phyloP scores from a whole-genome alignment of 2,888 invertebrate genomes.

The Pimpla rufipes region DNA sequence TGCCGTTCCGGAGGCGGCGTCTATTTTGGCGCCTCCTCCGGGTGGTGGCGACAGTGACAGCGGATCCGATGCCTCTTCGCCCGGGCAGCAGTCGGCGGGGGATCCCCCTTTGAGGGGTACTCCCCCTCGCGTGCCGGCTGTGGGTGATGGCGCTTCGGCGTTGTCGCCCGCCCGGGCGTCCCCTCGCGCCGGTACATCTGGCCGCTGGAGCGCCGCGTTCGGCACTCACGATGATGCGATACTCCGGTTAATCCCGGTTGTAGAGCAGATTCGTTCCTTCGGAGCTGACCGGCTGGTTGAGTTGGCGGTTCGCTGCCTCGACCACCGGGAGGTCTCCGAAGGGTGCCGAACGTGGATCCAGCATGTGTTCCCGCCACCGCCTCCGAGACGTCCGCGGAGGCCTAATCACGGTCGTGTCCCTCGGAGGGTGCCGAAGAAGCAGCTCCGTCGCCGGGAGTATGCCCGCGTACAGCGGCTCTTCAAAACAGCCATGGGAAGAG shows the following conservation, averaged over 20 bases:
- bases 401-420: slow-evolving; percentile 90
- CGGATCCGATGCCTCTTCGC: not conserved
- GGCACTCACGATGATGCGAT: slow-evolving; percentile 26
- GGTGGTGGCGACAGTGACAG: not conserved
- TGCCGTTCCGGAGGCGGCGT: not conserved
- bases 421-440: slow-evolving; percentile 89
- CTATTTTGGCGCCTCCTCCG: not conserved
- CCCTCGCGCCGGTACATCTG: not conserved
- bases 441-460: slow-evolving; percentile 87
- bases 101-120: not conserved
- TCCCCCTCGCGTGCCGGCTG: not conserved
- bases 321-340: not conserved
- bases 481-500: slow-evolving; percentile 44
- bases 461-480: slow-evolving; percentile 67
- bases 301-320: not conserved
- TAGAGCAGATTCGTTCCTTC: slow-evolving; percentile 81
- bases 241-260: slow-evolving; percentile 29
- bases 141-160: not conserved
- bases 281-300: not conserved
- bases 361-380: slow-evolving; percentile 85
- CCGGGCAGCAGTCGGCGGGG: not conserved
- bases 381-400: slow-evolving; percentile 68
- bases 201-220: slow-evolving; percentile 16
- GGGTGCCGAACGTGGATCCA: slow-evolving; percentile 86
- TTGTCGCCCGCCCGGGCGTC: not conserved